Evolutionary conservation across 30 jellyfish, hydroid and myxozoan species (phyloP).

Genomic region (Hydra vulgaris): DNA sequence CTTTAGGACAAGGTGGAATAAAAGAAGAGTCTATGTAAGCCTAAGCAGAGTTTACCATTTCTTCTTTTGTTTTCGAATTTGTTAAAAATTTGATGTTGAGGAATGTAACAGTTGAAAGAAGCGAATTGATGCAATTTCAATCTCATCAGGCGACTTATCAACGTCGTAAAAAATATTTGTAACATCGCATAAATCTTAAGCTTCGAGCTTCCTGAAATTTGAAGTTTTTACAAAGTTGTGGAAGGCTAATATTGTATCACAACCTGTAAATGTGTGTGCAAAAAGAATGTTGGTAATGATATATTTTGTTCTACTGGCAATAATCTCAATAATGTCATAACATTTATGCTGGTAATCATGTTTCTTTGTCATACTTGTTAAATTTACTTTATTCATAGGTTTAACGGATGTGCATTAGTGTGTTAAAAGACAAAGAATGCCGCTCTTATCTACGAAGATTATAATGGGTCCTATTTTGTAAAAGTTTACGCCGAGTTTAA

Average conservation of each 20-base stretch:
- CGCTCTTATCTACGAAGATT: neutral
- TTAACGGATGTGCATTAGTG: neutral
- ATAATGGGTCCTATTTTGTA: conserved; percentile 1
- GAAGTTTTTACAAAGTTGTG: neutral
- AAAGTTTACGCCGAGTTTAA: neutral
- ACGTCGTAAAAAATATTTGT: neutral
- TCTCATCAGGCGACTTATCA: no score
- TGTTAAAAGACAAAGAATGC: neutral
- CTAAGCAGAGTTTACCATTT: neutral
- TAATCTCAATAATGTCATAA: neutral
- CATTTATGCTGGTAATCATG: conserved; percentile 3
- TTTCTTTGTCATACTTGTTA: no score
- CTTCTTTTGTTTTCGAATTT: conserved; percentile 1
- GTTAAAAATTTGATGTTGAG: neutral
- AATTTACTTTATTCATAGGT: no score
- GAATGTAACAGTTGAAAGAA: conserved; percentile 1
- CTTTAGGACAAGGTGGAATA: no score
- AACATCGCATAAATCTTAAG: no score
- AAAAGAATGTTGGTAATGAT: neutral
- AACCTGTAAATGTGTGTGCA: conserved; percentile 4
- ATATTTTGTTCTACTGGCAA: neutral
- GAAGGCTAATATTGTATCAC: no score
- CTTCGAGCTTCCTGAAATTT: conserved; percentile 5
- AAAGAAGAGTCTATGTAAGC: no score
- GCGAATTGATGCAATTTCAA: conserved; percentile 1